Base-by-base conservation (phyloP, 1,140 invertebrate species). In the Hetaerina americana region DNA sequence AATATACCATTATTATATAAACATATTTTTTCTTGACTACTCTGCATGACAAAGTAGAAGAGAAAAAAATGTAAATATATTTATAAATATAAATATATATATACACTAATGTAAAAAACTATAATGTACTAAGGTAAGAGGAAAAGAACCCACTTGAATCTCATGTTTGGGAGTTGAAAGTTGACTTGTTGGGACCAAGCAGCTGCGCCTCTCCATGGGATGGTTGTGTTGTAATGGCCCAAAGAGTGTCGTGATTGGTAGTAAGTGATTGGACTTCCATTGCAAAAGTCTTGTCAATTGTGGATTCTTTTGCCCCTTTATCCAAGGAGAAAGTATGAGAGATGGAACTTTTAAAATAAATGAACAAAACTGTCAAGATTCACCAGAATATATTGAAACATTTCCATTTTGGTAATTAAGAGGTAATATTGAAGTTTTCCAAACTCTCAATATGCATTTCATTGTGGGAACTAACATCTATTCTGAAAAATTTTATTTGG, bases 21-120 rank as follows among this genome's bases (percentile, higher is more conserved):
- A 69, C 28, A 69, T n/a, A 57, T 69, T 69, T 69, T 69, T 69
- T 69, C 68, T 69, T 69, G 68, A 69, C 68, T 69, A 69, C 68
- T 69, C 26, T 69, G 26, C 28, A 69, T 27, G 26, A 69, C 18
- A 28, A 27, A 27, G 68, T 69, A 69, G 68, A 69, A 27, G 28
- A 69, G 68, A 28, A 69, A 28, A 27, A 69, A 69, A 69, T 69
- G 68, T 69, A 28, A 69, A 69, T 25, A 69, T 27, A 28, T 27
- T n/a, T 69, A 69, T 26, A 68, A 68, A 68, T 26, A 68, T 68
- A 28, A n/a, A 69, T 27, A 69, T 69, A 27, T 69, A 69, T 26
- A 27, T 26, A 69, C 68, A 69, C 68, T 69, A 27, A 69, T 69
- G 28, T 69, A 69, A 27, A 69, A 69, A 69, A 25, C 8, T 27